Conservation (phyloP, 1,140 invertebrate genomes). For the Leptoteleia sp. region DNA sequence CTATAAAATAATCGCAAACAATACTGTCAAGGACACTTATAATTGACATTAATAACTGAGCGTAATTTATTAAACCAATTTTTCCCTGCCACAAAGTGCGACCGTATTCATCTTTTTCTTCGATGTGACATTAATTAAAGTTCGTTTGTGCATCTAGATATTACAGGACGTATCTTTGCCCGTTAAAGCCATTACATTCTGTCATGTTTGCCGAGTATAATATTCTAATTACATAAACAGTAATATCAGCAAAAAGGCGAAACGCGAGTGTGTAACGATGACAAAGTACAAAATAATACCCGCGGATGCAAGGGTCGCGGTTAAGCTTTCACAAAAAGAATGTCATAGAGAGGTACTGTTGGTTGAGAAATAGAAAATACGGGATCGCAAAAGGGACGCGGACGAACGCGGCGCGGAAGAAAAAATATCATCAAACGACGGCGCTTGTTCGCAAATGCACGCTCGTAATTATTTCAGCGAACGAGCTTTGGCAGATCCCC, state of each 20-base stretch:
- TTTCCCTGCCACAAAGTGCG: slow-evolving; percentile 55
- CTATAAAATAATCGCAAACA: slow-evolving; percentile 16
- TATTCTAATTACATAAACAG: slow-evolving; percentile 65
- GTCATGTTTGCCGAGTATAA: slow-evolving; percentile 61
- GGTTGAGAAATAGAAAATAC: too few species aligned
- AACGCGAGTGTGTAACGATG: slow-evolving; percentile 62
- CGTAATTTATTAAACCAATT: slow-evolving; percentile 62
- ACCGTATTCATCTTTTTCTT: slow-evolving; percentile 62
- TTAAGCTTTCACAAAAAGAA: too few species aligned
- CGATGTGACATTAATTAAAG: slow-evolving; percentile 66
- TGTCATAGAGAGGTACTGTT: too few species aligned
- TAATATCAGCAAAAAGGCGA: slow-evolving; percentile 64
- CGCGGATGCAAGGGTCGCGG: too few species aligned
- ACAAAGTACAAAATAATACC: slow-evolving; percentile 67
- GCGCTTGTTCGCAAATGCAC: slow-evolving; percentile 49
- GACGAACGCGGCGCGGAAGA: too few species aligned
- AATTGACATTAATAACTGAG: slow-evolving; percentile 58
- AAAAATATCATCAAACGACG: too few species aligned
- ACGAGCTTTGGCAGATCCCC: slow-evolving; percentile 49
- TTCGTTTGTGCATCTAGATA: slow-evolving; percentile 64
- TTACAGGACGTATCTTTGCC: slow-evolving; percentile 58
- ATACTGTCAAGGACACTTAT: slow-evolving; percentile 32
- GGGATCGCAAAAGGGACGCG: too few species aligned
- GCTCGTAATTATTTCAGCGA: slow-evolving; percentile 53
- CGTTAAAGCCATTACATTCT: slow-evolving; percentile 64